Evolutionary conservation across 2,113 vertebrate genomes (phyloP).

Genomic region (Passerina amoena): DNA sequence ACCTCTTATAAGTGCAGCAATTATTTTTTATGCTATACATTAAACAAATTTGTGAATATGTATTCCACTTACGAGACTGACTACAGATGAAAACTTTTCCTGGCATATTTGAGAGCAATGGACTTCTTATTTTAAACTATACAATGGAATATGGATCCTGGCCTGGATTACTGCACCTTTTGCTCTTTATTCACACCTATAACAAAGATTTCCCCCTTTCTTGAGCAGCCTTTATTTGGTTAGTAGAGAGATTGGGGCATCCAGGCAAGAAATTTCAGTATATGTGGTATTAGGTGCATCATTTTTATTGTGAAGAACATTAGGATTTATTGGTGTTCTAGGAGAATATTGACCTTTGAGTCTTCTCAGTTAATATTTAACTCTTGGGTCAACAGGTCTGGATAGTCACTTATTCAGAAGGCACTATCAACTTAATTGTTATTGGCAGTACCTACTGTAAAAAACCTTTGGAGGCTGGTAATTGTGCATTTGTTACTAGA

Average conservation of each 20-base stretch:
- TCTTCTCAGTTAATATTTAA: conserved; percentile 6
- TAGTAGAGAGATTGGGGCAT: neutral
- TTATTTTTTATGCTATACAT: neutral
- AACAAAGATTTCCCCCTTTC: neutral
- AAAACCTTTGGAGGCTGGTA: neutral
- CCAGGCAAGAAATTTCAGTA: neutral
- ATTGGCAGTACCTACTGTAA: neutral
- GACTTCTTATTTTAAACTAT: neutral
- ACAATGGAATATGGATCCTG: neutral
- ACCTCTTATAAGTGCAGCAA: neutral
- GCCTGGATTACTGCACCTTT: neutral
- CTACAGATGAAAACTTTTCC: neutral
- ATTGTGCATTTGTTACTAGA: neutral
- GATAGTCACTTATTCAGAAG: neutral
- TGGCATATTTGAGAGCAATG: neutral
- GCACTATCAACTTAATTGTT: neutral
- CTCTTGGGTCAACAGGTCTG: neutral
- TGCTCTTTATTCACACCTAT: neutral
- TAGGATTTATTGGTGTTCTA: neutral
- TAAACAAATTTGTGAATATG: neutral
- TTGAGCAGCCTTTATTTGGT: neutral
- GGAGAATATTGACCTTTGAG: neutral
- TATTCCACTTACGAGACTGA: neutral
- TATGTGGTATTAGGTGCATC: neutral
- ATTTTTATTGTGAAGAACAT: neutral